Base-by-base conservation (phyloP, 92 coral and sea anemone genomes). In the Virgularia gustaviana region DNA sequence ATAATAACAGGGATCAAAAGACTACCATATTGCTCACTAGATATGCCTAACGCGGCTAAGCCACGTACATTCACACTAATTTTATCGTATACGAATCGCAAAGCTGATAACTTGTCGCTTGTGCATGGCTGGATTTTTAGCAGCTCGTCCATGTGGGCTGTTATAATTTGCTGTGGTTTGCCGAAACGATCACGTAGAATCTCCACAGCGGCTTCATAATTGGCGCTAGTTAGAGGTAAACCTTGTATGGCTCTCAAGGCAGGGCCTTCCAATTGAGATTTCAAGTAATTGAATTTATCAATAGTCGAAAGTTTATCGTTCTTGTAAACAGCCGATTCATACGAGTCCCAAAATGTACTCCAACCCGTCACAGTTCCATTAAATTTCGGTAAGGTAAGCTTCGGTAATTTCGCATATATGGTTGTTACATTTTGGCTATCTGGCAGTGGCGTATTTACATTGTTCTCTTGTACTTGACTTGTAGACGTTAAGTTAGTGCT, bases 251-350 rank as follows among this genome's bases (percentile, higher is more conserved):
- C 23, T 2, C 66, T 60, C 41, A 47, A 49, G 44, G 56, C 71
- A 44, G 80, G 16, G 16, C 57, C 79, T 59, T 58, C 79, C 20
- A 74, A 60, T 57, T 54, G 42, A 15, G 66, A 60, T 5, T 31
- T 32, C 39, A 60, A 24, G 11, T 32, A 60, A 16, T 60, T 60
- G 16, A 60, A 60, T 35, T 60, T 60, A 47, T 60, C 44, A 2
- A 60, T 35, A 25, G 16, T 60, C 9, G 35, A 32, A 15, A 60
- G n/a, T 0, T 32, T 47, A 16, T 60, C 19, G 19, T 60, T 35
- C 0, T 60, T 35, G 18, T 60, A 47, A 2, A 60, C 37, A n/a
- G 66, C 66, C 0, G 66, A 60, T 35, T 60, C 36, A 27, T 2
- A 55, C 5, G 62, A 55, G 25, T 55, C 66, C 66, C 66, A 32